Base-by-base conservation (phyloP, 2,888 invertebrate species). In the Cynaeus angustus region DNA sequence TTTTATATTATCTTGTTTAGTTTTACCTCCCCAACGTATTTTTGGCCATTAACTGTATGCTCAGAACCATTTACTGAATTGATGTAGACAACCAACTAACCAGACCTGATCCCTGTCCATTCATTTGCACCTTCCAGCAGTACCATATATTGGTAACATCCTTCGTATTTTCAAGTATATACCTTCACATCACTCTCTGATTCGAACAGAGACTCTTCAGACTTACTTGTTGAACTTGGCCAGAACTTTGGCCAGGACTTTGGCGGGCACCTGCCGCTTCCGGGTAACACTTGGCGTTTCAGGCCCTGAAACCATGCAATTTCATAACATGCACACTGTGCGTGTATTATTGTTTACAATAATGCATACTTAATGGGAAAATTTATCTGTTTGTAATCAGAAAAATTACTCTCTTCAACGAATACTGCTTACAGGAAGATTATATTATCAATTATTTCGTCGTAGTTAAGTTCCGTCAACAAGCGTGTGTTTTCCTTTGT, bases 41-140 rank as follows among this genome's bases (percentile, higher is more conserved):
- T 88, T 77, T 91, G 89, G n/a, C 97, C 97, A 84, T 97, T 94
- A 6, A 98, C 92, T 0, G 95, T 96, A 84, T 98, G 98, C 84
- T 98, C 98, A 0, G 97, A 97, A 9, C 98, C 98, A 21, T 21
- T 21, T 4, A 21, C 21, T 21, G 21, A 4, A 4, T 21, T n/a
- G 21, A 1, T 21, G 4, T 4, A 21, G 1, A 21, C 21, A 21
- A 21, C 21, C 21, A 21, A 21, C 21, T 21, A 21, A 21, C 1
- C 84, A 82, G 85, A 92, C 92, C 90, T 72, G 94, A 94, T 73
- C 91, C 91, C 72, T 89, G 89, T 76, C 94, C 93, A 77, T 93
- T 90, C 65, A 93, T 92, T 80, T 94, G 91, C 3, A 95, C 92
- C 73, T 93, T 89, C 96, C 96, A 96, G 80, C 94, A 93, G 83